Percentiles rank a stretch among this genome's conserved stretches.
phyloP scores from a whole-genome alignment of 2,888 invertebrate genomes.

The Danaus chrysippus region DNA sequence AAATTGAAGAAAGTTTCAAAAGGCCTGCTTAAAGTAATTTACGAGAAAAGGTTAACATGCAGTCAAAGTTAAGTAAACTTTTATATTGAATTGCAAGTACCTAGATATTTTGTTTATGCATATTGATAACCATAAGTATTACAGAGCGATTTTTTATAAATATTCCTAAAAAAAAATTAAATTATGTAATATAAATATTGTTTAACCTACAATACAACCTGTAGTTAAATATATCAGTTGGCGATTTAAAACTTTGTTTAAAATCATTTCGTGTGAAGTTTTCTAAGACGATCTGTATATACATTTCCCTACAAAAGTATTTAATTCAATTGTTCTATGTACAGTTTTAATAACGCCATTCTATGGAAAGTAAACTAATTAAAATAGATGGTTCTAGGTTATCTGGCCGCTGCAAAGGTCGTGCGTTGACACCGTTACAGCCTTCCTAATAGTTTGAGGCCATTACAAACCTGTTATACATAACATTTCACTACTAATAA shows the following conservation, averaged over 20 bases:
- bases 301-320: neutral
- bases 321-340: neutral
- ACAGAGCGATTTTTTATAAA: too few relatives aligned
- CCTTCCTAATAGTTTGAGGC: conserved; percentile 23
- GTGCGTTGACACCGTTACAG: conserved; percentile 29
- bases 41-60: neutral
- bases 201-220: too few relatives aligned
- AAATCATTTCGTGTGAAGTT: neutral
- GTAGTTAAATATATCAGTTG: too few relatives aligned
- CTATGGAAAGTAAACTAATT: conserved; percentile 13
- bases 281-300: neutral
- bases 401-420: conserved; percentile 21
- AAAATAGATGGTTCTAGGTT: conserved; percentile 20
- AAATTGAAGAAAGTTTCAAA: conserved; percentile 1
- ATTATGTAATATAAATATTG: too few relatives aligned
- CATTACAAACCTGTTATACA: neutral
- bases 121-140: too few relatives aligned
- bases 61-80: too few relatives aligned
- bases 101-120: too few relatives aligned
- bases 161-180: too few relatives aligned
- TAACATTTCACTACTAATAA: neutral
- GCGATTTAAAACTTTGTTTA: too few relatives aligned
- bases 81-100: too few relatives aligned
- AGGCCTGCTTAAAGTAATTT: neutral
- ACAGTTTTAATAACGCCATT: conserved; percentile 3